phyloP scores from a whole-genome alignment of 2,888 invertebrate species.

The Geophilus truncorum region DNA sequence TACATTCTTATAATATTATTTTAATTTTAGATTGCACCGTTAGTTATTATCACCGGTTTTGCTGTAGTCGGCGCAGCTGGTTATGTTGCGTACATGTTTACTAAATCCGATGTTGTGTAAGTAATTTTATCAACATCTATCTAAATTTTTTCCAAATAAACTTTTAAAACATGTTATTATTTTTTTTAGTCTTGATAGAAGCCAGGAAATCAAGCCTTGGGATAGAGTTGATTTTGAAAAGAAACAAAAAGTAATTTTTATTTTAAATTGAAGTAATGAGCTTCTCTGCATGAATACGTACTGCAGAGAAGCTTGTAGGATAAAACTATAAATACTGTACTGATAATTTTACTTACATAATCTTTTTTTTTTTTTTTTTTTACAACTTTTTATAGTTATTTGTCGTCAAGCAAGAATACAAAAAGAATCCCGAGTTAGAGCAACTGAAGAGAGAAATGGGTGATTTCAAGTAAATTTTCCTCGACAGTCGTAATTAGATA shows the following conservation, averaged over 20 bases:
- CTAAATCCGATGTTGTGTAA: constrained; percentile 27
- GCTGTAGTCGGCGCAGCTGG: neutral
- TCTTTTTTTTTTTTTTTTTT: neutral
- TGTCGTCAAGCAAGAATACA: constrained; percentile 29
- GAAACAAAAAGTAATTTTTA: constrained; percentile 25
- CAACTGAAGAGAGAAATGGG: constrained; percentile 27
- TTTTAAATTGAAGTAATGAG: neutral
- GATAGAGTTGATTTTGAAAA: constrained; percentile 18
- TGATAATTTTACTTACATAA: too few relatives aligned
- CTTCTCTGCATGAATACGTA: neutral
- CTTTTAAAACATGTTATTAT: neutral
- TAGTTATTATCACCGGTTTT: neutral
- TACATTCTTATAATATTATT: neutral
- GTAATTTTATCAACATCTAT: neutral
- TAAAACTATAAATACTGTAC: too few relatives aligned
- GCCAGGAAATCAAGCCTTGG: neutral
- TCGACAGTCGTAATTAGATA: neutral
- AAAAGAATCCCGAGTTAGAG: constrained; percentile 25
- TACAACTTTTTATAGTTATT: neutral
- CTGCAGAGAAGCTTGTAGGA: neutral
- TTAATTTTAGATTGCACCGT: neutral
- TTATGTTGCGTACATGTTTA: neutral
- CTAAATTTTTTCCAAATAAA: neutral
- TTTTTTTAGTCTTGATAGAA: neutral
- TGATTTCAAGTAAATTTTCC: neutral